These are phyloP conservation scores for Drosophila subsilvestris DNA, from an alignment of 2,888 invertebrate species.

Conservation along the genomic window DNA sequence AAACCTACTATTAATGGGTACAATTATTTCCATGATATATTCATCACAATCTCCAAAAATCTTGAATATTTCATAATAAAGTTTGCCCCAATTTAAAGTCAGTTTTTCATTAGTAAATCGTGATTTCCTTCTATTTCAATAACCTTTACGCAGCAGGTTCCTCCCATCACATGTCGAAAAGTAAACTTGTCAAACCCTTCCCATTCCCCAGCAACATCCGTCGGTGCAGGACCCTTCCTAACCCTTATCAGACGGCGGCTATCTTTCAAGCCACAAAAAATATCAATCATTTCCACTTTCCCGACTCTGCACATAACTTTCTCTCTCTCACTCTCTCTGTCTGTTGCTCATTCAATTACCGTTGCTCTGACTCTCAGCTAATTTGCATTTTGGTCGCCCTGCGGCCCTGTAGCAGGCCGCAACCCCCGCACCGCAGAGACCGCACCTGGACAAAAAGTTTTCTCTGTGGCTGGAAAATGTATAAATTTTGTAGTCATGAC, in stretches of 20 bases:
- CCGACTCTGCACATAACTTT: constrained; percentile 27
- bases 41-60: not conserved
- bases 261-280: constrained; percentile 21
- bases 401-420: constrained; percentile 46
- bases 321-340: not conserved
- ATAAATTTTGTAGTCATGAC: constrained; percentile 70
- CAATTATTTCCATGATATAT: not conserved
- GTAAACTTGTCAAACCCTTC: constrained; percentile 36
- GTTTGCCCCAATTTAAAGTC: not conserved
- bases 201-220: not conserved
- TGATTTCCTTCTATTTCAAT: not conserved
- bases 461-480: constrained; percentile 43
- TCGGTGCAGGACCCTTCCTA: not conserved
- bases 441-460: constrained; percentile 63
- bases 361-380: constrained; percentile 30
- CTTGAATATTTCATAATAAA: not conserved
- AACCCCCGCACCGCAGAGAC: constrained; percentile 30
- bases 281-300: constrained; percentile 44
- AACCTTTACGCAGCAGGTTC: not conserved
- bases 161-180: constrained; percentile 14
- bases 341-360: constrained; percentile 33
- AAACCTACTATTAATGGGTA: not conserved
- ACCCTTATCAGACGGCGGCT: constrained; percentile 33
- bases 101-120: not conserved
- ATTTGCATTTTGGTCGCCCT: constrained; percentile 65